Percentiles rank a stretch among this genome's conserved stretches.
Conservation (phyloP, 2,888 invertebrate genomes). For the Sturmia bella region DNA sequence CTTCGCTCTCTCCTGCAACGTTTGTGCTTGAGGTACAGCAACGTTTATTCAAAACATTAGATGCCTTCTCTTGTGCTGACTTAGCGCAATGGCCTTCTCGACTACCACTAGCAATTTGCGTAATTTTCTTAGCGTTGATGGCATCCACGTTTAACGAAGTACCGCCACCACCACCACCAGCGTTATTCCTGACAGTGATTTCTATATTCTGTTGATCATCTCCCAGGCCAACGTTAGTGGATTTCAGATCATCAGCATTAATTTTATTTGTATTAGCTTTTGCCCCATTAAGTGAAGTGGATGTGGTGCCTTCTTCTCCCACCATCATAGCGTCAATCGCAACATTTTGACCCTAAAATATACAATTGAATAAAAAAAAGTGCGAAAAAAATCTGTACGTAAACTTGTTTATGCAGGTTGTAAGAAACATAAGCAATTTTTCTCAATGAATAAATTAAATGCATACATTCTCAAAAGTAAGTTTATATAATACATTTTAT, state of each 20-base stretch:
- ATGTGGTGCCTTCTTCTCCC: slow-evolving; percentile 51
- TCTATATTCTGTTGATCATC: slow-evolving; percentile 72
- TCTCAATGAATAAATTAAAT: too few species aligned
- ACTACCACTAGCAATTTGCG: slow-evolving; percentile 27
- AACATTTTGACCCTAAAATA: slow-evolving; percentile 63
- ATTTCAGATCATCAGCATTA: slow-evolving; percentile 36
- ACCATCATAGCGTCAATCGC: slow-evolving; percentile 49
- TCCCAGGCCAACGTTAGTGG: slow-evolving; percentile 29
- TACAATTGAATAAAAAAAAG: too few species aligned
- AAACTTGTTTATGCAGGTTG: too few species aligned
- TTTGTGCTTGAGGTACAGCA: slow-evolving; percentile 41
- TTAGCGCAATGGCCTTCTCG: slow-evolving; percentile 23
- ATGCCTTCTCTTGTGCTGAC: slow-evolving; percentile 49
- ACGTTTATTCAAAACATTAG: slow-evolving; percentile 43
- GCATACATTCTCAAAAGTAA: too few species aligned
- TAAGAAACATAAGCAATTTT: too few species aligned
- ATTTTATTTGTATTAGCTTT: slow-evolving; percentile 54
- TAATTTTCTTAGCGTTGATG: slow-evolving; percentile 66
- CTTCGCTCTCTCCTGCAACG: slow-evolving; percentile 45
- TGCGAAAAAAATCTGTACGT: too few species aligned
- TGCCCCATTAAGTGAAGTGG: slow-evolving; percentile 46
- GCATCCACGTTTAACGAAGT: slow-evolving; percentile 61
- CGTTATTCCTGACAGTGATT: slow-evolving; percentile 45
- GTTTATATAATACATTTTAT: too few species aligned
- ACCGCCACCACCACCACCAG: slow-evolving; percentile 48